A percentile compares a stretch with the other conserved stretches of the same genome.
These are phyloP conservation scores for Erebia palarica DNA, from an alignment of 2,888 invertebrate genomes.

Conservation along the genomic window DNA sequence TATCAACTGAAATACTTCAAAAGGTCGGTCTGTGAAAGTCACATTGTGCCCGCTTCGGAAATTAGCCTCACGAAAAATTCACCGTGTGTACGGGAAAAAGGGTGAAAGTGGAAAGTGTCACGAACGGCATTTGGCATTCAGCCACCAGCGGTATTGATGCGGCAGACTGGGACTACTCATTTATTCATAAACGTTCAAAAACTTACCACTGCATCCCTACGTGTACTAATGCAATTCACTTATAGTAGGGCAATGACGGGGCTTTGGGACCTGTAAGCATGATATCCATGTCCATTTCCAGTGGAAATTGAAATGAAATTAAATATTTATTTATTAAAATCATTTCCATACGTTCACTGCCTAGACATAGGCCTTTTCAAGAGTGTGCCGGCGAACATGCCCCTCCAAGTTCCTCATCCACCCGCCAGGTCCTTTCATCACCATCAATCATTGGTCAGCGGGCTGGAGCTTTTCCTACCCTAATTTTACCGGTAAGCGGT, in stretches of 20 bases:
- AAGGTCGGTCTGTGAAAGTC: constrained; percentile 1
- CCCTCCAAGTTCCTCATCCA: too few relatives aligned
- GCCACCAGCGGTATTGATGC: constrained; percentile 69
- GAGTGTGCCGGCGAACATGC: too few relatives aligned
- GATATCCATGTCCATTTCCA: too few relatives aligned
- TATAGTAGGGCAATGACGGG: constrained; percentile 39
- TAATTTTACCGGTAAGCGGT: too few relatives aligned
- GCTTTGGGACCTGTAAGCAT: too few relatives aligned
- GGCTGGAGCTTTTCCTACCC: too few relatives aligned
- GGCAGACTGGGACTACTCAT: constrained; percentile 70
- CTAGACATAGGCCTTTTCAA: too few relatives aligned
- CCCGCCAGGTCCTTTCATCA: too few relatives aligned
- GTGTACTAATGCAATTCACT: constrained; percentile 41
- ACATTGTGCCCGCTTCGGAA: constrained; percentile 55
- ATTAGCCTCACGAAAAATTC: constrained; percentile 15
- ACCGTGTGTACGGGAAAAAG: constrained; percentile 47
- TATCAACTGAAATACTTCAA: constrained; percentile 11
- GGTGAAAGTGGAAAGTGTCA: constrained; percentile 77
- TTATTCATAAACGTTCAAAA: constrained; percentile 71
- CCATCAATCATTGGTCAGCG: too few relatives aligned
- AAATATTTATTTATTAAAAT: too few relatives aligned
- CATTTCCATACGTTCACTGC: too few relatives aligned
- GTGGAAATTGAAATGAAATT: too few relatives aligned
- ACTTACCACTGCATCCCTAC: constrained; percentile 42
- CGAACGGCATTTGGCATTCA: constrained; percentile 77